phyloP scores from a whole-genome alignment of 2,888 invertebrate species.

The Cerastoderma edule region DNA sequence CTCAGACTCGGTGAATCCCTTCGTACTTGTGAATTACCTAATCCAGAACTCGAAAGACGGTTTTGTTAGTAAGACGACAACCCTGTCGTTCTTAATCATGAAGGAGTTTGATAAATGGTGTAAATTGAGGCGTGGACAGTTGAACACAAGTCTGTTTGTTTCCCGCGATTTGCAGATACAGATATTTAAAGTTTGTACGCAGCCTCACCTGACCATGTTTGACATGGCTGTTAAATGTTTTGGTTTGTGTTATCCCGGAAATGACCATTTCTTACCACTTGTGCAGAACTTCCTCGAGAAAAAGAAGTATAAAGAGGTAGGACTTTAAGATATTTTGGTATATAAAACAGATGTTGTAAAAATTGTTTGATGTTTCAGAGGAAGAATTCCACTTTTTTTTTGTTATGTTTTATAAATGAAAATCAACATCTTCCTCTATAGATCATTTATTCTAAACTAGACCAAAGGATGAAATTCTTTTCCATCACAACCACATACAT shows the following conservation, averaged over 20 bases:
- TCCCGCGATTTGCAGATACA: constrained; percentile 62
- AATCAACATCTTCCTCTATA: too few species aligned
- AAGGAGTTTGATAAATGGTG: constrained; percentile 71
- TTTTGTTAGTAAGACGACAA: constrained; percentile 64
- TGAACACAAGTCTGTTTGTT: constrained; percentile 46
- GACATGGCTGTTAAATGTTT: constrained; percentile 71
- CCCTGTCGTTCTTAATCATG: constrained; percentile 67
- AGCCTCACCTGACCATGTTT: constrained; percentile 69
- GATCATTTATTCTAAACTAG: too few species aligned
- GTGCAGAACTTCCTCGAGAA: constrained; percentile 61
- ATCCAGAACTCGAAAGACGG: constrained; percentile 61
- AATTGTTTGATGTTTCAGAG: too few species aligned
- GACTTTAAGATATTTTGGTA: too few species aligned
- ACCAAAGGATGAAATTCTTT: too few species aligned
- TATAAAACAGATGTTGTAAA: too few species aligned
- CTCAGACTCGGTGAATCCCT: constrained; percentile 60
- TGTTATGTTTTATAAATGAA: too few species aligned
- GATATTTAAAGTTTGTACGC: constrained; percentile 65
- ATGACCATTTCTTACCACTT: constrained; percentile 70
- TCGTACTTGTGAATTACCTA: constrained; percentile 53
- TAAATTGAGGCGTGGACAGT: constrained; percentile 31
- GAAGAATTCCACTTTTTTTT: too few species aligned
- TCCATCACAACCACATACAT: too few species aligned
- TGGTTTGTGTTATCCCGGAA: constrained; percentile 66
- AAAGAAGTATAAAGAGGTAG: constrained; percentile 75